Evolutionary conservation across 1,140 invertebrate species (phyloP).

Genomic region (Chironomus tepperi): DNA sequence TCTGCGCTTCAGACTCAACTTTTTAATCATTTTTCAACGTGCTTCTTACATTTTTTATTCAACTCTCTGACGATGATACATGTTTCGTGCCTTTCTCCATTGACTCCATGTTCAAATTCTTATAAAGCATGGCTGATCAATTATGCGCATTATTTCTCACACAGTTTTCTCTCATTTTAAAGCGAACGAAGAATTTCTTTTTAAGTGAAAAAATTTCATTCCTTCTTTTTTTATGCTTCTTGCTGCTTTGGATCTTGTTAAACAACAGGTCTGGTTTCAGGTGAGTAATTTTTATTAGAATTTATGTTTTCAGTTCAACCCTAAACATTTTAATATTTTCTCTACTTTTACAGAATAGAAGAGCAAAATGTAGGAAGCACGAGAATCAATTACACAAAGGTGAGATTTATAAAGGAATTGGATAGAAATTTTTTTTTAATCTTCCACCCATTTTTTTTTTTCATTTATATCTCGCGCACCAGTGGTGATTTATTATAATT

Average conservation of each 20-base stretch:
- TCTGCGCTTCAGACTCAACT: too few species aligned
- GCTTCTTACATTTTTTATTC: neutral
- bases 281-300: neutral
- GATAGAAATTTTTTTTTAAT: constrained; percentile 23
- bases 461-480: neutral
- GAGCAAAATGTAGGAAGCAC: constrained; percentile 92
- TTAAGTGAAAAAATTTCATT: neutral
- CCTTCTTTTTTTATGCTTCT: neutral
- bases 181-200: neutral
- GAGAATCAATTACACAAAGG: constrained; percentile 95
- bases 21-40: too few species aligned
- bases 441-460: neutral
- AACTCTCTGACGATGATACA: constrained; percentile 1
- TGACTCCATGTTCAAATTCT: neutral
- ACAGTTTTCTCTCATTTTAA: constrained; percentile 5
- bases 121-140: neutral
- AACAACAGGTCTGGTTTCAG: constrained; percentile 17
- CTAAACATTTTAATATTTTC: neutral
- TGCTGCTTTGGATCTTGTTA: neutral
- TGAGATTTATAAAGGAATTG: constrained; percentile 35
- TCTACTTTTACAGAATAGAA: constrained; percentile 68
- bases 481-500: constrained; percentile 15
- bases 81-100: neutral
- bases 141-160: constrained; percentile 20
- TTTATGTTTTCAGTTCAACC: neutral